These are phyloP conservation scores for Nomada flava DNA, from an alignment of 2,888 invertebrate genomes.

Conservation along the genomic window DNA sequence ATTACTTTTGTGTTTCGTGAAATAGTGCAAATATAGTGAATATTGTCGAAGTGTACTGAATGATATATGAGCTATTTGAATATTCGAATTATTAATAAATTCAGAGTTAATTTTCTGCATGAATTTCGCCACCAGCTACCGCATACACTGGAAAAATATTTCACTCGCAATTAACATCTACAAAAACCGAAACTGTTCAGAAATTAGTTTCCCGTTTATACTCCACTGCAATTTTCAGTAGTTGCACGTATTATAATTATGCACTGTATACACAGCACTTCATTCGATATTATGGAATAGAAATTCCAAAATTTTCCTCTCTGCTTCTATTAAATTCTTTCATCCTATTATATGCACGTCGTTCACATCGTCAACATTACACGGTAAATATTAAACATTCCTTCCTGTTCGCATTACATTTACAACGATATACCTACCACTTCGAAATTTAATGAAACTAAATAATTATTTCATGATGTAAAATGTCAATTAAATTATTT, in stretches of 20 bases:
- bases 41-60: not conserved
- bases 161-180: not conserved
- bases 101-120: not conserved
- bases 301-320: constrained; percentile 8
- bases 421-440: no score
- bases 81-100: not conserved
- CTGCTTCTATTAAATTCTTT: not conserved
- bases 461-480: no score
- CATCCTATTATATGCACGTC: not conserved
- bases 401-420: no score
- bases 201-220: constrained; percentile 1
- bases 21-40: no score
- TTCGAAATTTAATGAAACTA: no score
- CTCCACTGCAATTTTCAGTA: not conserved
- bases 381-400: no score
- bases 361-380: not conserved
- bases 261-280: not conserved
- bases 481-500: no score
- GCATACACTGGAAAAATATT: constrained; percentile 9
- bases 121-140: not conserved
- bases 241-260: not conserved
- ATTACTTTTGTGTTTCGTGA: no score
- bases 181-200: not conserved
- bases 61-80: no score
- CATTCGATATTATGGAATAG: not conserved